Conservation (phyloP, 2,888 invertebrate species). For the Apomyelois bistriatella region DNA sequence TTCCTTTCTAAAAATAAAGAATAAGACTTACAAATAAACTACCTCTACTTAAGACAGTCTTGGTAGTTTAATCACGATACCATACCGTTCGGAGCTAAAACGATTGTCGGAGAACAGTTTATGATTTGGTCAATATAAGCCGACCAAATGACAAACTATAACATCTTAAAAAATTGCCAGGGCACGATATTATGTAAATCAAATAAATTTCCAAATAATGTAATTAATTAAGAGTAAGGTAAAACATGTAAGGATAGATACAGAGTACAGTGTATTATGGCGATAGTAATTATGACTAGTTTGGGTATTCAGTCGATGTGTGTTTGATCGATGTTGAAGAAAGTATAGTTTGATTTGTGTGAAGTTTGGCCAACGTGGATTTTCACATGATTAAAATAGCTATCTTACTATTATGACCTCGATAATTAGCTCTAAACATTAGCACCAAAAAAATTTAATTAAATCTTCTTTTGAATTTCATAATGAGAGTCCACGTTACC, state of each 20-base stretch:
- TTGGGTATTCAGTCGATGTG: conserved; percentile 1
- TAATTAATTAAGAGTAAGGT: neutral
- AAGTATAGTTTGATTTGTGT: neutral
- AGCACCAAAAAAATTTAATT: no score
- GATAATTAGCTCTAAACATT: no score
- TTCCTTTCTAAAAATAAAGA: no score
- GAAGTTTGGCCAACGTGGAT: conserved; percentile 1
- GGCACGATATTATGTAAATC: neutral
- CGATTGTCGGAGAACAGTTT: no score
- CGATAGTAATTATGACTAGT: neutral
- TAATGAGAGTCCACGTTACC: conserved; percentile 2
- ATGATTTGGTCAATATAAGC: neutral
- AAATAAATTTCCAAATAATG: neutral
- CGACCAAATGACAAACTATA: neutral
- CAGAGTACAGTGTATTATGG: conserved; percentile 4
- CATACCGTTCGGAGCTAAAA: no score
- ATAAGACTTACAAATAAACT: no score
- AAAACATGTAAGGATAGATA: conserved; percentile 6
- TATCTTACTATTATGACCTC: no score
- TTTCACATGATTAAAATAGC: neutral
- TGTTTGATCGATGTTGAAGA: conserved; percentile 11
- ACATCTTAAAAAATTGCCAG: neutral
- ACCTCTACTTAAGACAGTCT: no score
- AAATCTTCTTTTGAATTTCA: no score
- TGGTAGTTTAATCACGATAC: no score